Evolutionary conservation across 2,888 invertebrate genomes (phyloP), one percentile per base, ranked within the genome.

Genomic region (Cephalotes varians): DNA sequence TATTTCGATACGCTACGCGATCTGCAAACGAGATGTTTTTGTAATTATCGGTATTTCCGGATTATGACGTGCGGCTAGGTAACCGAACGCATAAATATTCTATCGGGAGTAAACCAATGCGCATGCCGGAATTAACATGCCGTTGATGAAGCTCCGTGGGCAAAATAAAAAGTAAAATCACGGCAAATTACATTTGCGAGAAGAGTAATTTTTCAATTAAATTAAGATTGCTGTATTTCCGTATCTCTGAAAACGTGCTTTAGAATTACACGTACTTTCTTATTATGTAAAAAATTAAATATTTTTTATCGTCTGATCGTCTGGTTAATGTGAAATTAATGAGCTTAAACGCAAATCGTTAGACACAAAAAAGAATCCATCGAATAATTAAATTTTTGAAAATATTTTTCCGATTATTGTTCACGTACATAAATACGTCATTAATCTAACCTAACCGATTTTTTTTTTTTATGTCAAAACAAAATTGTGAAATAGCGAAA

Each of bases 11-110:
- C 69, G 40, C 21, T 60, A 40, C 67, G 69, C 69, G 69, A 77
- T 67, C 54, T 69, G 69, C 31, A 49, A 69, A 56, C 77, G 56
- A 31, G 40, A 77, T 69, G 69, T 77, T 77, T 56, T 77, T 67
- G 71, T 69, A 69, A 77, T 77, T 56, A 77, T 77, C 69, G 56
- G 21, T 67, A 44, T 77, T 77, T 69, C 51, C 28, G 28, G 21
- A 65, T 28, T 65, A 49, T 49, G 34, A 74, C 34, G 58, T 44
- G 40, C 40, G 51, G n/a, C 51, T 69, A 56, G 56, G 21, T 56
- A 56, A 69, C 31, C 21, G 12, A 44, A 56, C 31, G 34, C 56
- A 79, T 69, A 71, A 69, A 79, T 79, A 79, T 71, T 79, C 56
- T 9, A 79, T 34, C 5, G 54, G 12, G 31, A 71, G 21, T 56